A percentile compares a stretch with the other conserved stretches of the same genome.
These are phyloP conservation scores for Pseudotriccus pelzelni DNA, from an alignment of 2,797 vertebrate species.

Conservation along the genomic window DNA sequence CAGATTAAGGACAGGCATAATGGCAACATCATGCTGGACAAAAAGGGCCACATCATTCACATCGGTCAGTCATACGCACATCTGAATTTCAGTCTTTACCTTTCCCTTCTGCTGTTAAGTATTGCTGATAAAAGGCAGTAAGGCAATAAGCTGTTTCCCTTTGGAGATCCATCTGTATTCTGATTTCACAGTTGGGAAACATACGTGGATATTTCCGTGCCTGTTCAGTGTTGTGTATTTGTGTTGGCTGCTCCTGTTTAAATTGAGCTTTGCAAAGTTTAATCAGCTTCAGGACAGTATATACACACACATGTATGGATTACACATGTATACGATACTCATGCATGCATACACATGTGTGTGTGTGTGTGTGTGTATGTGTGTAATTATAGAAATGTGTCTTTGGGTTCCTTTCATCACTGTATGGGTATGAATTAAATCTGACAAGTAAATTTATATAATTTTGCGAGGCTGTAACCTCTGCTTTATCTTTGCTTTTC, in stretches of 20 bases:
- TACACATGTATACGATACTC: neutral
- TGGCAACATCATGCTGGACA: constrained; percentile 98
- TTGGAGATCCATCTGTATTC: neutral
- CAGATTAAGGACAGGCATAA: constrained; percentile 98
- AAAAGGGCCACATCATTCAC: constrained; percentile 95
- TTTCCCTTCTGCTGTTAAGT: neutral
- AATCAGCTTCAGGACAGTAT: neutral
- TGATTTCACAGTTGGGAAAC: neutral
- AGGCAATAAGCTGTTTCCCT: neutral
- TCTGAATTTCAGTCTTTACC: neutral
- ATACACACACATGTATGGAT: neutral
- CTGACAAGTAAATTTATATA: neutral
- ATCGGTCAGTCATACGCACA: constrained; percentile 82
- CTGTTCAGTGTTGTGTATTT: neutral
- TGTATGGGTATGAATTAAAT: neutral
- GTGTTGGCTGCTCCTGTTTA: neutral
- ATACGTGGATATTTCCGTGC: neutral
- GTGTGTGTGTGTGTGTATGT: neutral
- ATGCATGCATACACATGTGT: neutral
- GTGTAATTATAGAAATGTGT: neutral
- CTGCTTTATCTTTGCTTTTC: constrained; percentile 13
- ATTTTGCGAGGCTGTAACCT: neutral
- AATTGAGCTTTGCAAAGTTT: neutral
- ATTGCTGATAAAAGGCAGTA: neutral
- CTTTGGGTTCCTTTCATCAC: neutral